Evolutionary conservation across 1,140 invertebrate species (phyloP).

Genomic region (Trinorchestia longiramus): DNA sequence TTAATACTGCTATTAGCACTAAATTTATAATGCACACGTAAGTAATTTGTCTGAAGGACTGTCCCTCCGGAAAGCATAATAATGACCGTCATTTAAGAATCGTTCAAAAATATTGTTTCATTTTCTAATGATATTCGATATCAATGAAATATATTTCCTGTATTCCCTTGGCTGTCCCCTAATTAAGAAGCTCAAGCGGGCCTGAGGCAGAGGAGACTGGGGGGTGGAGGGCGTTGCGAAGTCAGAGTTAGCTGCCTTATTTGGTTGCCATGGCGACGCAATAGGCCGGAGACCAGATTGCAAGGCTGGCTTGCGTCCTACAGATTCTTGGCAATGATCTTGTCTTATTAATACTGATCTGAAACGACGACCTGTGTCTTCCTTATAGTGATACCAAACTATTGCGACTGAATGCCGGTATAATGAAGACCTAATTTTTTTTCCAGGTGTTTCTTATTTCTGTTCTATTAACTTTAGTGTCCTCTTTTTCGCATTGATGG

Average conservation of each 20-base stretch:
- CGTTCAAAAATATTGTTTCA: not conserved
- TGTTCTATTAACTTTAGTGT: not conserved
- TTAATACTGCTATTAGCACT: not conserved
- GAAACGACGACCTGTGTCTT: not conserved
- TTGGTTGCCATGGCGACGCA: conserved; percentile 24
- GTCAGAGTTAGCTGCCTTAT: not conserved
- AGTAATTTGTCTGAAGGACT: not conserved
- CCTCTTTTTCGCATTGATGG: not conserved
- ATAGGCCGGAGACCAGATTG: not conserved
- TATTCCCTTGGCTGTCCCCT: not conserved
- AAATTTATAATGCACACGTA: not conserved
- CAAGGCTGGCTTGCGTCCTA: not conserved
- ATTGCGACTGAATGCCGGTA: not conserved
- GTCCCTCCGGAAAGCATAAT: not conserved
- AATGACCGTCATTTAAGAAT: not conserved
- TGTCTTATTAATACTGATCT: conserved; percentile 5
- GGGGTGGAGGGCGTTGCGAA: not conserved
- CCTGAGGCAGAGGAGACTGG: no score
- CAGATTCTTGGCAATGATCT: not conserved
- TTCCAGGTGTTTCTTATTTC: not conserved
- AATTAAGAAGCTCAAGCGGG: not conserved
- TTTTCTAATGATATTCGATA: not conserved
- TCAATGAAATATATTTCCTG: not conserved
- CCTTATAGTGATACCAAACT: not conserved
- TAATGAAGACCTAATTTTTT: not conserved